Base-by-base conservation (phyloP, 2,113 vertebrate genomes). In the Tetrao urogallus region DNA sequence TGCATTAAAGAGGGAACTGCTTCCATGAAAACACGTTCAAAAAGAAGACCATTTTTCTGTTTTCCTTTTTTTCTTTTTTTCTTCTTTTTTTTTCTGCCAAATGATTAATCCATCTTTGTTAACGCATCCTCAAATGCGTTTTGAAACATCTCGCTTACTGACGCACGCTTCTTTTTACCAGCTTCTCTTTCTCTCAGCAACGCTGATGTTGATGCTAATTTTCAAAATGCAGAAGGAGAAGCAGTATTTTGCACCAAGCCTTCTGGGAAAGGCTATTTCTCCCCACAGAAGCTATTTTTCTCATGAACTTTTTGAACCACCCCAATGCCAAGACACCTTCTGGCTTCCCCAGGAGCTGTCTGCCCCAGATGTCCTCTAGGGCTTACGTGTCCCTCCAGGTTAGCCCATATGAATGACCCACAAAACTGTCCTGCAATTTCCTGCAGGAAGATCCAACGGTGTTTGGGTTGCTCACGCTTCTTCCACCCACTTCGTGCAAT, bases 111-210 rank as follows among this genome's bases (percentile, higher is more conserved):
- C 3, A 1, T 42, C 36, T 75, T 42, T 2, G 1, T 20, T 61
- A 42, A 43, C 15, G 42, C 42, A 76, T 58, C 58, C 85, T 75
- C 48, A 64, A 38, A 24, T 38, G 57, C 6, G 12, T 34, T 67
- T 82, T 67, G 71, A 60, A 87, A 45, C 45, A 21, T 6, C 34
- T 72, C 24, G 2, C 54, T 85, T 22, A 22, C 14, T 47, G 30
- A 34, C 73, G 42, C 4, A 4, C 0, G 2, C 13, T 21, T 12
- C 32, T 67, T 73, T 57, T n/a, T 52, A 34, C 0, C 13, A 36
- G 52, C 32, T 36, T 5, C 11, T 73, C 83, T 77, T 89, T 30
- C 74, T 78, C 57, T 43, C 8, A 52, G 57, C 2, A 2, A 15
- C 0, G 3, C 56, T 2, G 2, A 19, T 58, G 58, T 18, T 4